Conservation (phyloP, 2,797 vertebrate genomes). For the Paramormyrops hopkinsi region DNA sequence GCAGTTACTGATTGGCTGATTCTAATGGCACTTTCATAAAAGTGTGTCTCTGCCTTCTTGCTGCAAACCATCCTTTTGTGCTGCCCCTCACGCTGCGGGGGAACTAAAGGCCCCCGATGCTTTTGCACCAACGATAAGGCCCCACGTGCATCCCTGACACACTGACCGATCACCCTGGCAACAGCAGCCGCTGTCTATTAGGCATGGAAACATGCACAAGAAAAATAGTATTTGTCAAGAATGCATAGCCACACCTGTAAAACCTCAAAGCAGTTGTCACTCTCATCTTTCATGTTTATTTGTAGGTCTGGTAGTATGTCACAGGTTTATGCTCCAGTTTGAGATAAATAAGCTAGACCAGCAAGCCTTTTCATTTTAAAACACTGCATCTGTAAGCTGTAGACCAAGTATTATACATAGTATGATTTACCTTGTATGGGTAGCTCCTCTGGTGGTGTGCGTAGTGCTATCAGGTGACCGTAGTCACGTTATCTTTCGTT, state of each 20-base stretch:
- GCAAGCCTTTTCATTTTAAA: neutral
- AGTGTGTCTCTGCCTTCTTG: neutral
- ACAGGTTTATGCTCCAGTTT: neutral
- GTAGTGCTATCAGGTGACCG: neutral
- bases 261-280: neutral
- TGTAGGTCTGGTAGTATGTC: neutral
- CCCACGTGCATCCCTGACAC: neutral
- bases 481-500: neutral
- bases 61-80: neutral
- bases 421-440: neutral
- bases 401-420: neutral
- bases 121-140: neutral
- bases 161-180: neutral
- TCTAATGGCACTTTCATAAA: neutral
- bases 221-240: neutral
- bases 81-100: neutral
- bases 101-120: neutral
- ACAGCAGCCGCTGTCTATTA: neutral
- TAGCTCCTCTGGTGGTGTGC: neutral
- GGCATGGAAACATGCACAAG: neutral
- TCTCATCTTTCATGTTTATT: neutral
- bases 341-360: neutral
- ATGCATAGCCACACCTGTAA: neutral
- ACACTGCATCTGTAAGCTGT: neutral
- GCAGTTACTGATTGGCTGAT: neutral